phyloP scores from a whole-genome alignment of 2,797 vertebrate genomes.

The Iguana delicatissima region DNA sequence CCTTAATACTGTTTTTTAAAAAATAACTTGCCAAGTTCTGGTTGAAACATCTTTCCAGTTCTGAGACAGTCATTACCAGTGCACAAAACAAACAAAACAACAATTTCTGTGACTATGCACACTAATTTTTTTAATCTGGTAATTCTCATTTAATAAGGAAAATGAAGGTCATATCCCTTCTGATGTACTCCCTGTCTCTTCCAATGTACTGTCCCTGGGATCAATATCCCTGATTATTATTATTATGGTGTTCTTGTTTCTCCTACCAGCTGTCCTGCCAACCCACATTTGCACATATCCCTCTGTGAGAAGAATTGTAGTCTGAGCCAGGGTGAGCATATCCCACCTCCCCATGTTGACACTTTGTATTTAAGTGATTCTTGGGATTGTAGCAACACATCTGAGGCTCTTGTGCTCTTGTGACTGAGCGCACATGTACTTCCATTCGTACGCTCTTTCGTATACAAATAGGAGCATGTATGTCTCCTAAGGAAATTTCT shows the following conservation, averaged over 20 bases:
- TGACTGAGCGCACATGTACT: neutral
- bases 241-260: neutral
- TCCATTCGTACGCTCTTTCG: neutral
- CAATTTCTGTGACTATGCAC: too few species aligned
- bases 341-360: neutral
- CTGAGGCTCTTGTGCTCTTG: neutral
- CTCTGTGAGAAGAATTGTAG: neutral
- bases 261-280: neutral
- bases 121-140: neutral
- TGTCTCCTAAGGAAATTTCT: neutral
- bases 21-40: neutral
- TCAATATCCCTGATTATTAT: neutral
- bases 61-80: neutral
- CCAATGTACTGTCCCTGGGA: neutral
- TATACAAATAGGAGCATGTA: neutral
- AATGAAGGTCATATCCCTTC: too few species aligned
- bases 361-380: neutral
- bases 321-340: neutral
- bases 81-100: neutral
- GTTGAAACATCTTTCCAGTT: neutral
- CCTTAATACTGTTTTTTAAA: neutral
- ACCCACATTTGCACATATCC: neutral
- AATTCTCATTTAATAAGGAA: neutral
- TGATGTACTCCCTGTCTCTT: neutral
- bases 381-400: neutral